These are phyloP conservation scores for Puntigrus tetrazona DNA, from an alignment of 2,113 vertebrate genomes.

Conservation along the genomic window DNA sequence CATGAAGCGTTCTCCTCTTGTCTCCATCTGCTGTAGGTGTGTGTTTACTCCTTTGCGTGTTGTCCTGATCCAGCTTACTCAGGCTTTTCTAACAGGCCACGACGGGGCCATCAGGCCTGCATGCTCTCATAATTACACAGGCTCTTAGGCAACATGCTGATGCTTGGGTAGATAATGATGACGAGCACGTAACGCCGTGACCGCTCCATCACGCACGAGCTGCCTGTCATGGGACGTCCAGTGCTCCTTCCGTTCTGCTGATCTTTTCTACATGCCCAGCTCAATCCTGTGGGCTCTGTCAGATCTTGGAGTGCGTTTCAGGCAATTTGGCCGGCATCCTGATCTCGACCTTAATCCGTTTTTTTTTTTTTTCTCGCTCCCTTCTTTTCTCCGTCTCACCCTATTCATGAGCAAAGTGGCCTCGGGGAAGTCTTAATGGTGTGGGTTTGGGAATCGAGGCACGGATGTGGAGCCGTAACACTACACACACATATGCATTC, in stretches of 20 bases:
- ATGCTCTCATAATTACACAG: conserved; percentile 50
- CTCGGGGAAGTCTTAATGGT: conserved; percentile 9
- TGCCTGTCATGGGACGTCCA: conserved; percentile 4
- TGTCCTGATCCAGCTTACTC: conserved; percentile 44
- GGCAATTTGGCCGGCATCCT: conserved; percentile 28
- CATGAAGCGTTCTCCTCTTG: not conserved
- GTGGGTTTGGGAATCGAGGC: not conserved
- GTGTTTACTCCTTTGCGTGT: conserved; percentile 17
- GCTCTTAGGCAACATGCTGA: conserved; percentile 52
- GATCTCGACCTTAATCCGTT: conserved; percentile 1
- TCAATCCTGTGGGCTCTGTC: conserved; percentile 24
- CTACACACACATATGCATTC: conserved; percentile 17
- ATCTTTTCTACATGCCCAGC: conserved; percentile 45
- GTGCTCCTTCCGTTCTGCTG: conserved; percentile 19
- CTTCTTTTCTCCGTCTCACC: not conserved
- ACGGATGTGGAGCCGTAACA: not conserved
- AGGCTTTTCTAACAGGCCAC: conserved; percentile 53
- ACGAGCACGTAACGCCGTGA: conserved; percentile 43
- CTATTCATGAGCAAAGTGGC: not conserved
- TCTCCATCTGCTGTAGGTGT: conserved; percentile 44
- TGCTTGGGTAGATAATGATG: conserved; percentile 52
- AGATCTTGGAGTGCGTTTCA: conserved; percentile 32
- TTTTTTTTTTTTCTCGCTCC: not conserved
- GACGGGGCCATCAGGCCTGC: conserved; percentile 40
- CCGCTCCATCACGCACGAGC: not conserved